Evolutionary conservation across 2,888 invertebrate genomes (phyloP).

Genomic region (Danaus chrysippus): DNA sequence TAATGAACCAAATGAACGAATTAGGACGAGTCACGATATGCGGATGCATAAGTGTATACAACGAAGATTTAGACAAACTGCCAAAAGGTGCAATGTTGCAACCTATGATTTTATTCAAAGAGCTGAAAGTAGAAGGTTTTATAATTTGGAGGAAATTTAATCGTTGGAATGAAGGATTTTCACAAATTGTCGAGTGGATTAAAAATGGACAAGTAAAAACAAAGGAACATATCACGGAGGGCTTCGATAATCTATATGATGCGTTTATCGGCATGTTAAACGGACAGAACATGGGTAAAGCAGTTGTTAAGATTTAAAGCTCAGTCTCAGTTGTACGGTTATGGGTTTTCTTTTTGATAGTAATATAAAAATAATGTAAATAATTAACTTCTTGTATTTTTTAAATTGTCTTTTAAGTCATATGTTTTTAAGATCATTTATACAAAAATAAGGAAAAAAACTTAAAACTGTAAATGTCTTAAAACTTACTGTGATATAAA

Average conservation of each 20-base stretch:
- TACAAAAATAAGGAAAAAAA: no score
- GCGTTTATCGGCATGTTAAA: conserved; percentile 82
- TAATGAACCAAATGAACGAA: conserved; percentile 78
- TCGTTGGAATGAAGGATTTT: conserved; percentile 78
- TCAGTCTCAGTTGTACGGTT: conserved; percentile 1
- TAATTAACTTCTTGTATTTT: no score
- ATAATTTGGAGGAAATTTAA: conserved; percentile 69
- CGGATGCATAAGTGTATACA: conserved; percentile 59
- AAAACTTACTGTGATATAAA: no score
- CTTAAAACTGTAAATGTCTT: no score
- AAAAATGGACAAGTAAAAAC: conserved; percentile 80
- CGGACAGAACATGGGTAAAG: conserved; percentile 84
- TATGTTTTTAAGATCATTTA: no score
- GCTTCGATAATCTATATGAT: conserved; percentile 83
- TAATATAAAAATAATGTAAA: not conserved
- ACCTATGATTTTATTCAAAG: conserved; percentile 73
- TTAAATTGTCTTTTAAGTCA: no score
- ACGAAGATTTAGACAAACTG: conserved; percentile 41
- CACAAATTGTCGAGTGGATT: conserved; percentile 80
- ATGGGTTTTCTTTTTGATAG: not conserved
- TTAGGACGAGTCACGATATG: conserved; percentile 47
- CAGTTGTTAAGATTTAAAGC: conserved; percentile 79
- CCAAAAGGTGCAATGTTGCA: conserved; percentile 71
- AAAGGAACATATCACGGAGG: conserved; percentile 82
- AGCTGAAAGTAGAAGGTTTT: conserved; percentile 83